Evolutionary conservation across 2,888 invertebrate genomes (phyloP).

Genomic region (Nomada goodeniana): DNA sequence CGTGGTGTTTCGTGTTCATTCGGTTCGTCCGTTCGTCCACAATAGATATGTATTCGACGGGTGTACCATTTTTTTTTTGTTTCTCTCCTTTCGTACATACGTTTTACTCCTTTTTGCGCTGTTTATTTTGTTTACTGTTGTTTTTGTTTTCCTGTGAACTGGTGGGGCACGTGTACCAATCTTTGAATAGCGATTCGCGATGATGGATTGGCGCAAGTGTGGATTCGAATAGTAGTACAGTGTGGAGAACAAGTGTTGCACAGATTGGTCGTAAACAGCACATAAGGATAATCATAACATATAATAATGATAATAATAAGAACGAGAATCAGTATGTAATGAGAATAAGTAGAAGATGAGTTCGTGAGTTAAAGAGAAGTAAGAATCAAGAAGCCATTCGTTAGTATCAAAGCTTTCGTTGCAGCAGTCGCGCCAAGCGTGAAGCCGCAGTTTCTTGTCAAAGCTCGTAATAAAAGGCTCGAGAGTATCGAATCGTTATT

Average conservation of each 20-base stretch:
- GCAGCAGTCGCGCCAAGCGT: slow-evolving; percentile 79
- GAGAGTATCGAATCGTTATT: slow-evolving; percentile 55
- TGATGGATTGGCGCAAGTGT: slow-evolving; percentile 36
- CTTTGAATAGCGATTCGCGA: slow-evolving; percentile 16
- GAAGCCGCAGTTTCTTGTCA: slow-evolving; percentile 76
- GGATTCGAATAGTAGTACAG: slow-evolving; percentile 17
- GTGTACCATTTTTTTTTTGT: not conserved
- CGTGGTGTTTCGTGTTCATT: slow-evolving; percentile 31
- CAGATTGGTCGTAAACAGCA: slow-evolving; percentile 43
- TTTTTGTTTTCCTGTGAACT: slow-evolving; percentile 10
- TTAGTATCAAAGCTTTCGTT: slow-evolving; percentile 77
- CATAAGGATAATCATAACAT: slow-evolving; percentile 30
- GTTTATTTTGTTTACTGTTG: not conserved
- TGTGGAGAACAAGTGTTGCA: slow-evolving; percentile 51
- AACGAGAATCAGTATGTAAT: slow-evolving; percentile 28
- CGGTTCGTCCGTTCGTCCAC: slow-evolving; percentile 29
- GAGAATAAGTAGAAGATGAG: slow-evolving; percentile 51
- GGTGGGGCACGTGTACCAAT: not conserved
- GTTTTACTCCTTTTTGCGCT: no score
- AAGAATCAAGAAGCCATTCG: slow-evolving; percentile 78
- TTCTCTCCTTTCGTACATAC: not conserved
- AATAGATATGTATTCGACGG: no score
- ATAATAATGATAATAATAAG: slow-evolving; percentile 26
- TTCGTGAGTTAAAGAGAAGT: slow-evolving; percentile 63
- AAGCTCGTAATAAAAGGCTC: slow-evolving; percentile 71